Base-by-base conservation (phyloP, 1,140 invertebrate species). In the Drosophila melanica region DNA sequence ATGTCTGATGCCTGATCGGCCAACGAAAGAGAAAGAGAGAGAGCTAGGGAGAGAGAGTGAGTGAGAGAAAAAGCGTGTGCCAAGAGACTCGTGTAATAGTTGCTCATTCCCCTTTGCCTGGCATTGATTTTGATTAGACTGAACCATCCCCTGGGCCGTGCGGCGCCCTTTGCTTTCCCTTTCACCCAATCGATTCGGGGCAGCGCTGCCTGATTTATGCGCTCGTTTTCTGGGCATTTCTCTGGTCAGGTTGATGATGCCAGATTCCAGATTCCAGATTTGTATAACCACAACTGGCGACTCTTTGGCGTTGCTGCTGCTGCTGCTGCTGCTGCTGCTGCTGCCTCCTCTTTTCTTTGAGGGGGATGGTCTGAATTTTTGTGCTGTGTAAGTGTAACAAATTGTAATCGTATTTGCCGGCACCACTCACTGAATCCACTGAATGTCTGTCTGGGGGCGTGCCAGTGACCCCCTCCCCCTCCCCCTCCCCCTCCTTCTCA, bases 341-440 rank as follows among this genome's bases (percentile, higher is more conserved):
- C 12, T 16, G 1, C 20, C 1, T 23, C 20, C 20, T 23, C 14
- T 20, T 10, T 20, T 10, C 16, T 12, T 23, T 42, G 3, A 10
- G 23, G 48, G 48, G 81, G 72, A n/a, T 64, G 68, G 35, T 47
- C 74, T 60, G 64, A 51, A 50, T 81, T 87, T 74, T 86, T 86
- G 75, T 86, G 82, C 82, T 86, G 82, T 77, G 82, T 86, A 86
- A 86, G 82, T 86, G 82, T 86, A 86, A 86, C 82, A 86, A 86
- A 86, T 86, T 86, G 82, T 89, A 87, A 86, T 86, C 82, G 82
- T 87, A 86, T 86, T 86, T 86, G 84, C 75, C 64, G 82, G 70
- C 79, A 79, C 76, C 79, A 78, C 58, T 71, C 42, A n/a, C 44
- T n/a, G 35, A 58, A 30, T 48, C 11, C 30, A 33, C 59, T 47